Conservation (phyloP, 92 coral and sea anemone species). For the Isaurus tuberculatus region DNA sequence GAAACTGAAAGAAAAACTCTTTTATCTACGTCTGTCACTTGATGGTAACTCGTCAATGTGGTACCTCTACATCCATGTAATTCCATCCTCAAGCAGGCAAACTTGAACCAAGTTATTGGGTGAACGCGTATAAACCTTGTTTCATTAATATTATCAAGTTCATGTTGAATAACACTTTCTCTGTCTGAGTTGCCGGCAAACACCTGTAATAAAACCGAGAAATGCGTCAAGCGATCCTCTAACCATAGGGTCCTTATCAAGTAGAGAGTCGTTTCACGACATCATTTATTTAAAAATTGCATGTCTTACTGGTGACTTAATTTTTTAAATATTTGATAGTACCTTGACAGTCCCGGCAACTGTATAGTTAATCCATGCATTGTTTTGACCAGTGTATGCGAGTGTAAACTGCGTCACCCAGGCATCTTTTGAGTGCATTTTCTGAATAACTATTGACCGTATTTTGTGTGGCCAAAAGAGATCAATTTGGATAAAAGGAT, state of each 20-base stretch:
- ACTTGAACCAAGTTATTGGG: constrained; percentile 26
- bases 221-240: neutral
- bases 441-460: constrained; percentile 2
- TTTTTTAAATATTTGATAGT: neutral
- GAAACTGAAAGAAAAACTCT: too few relatives aligned
- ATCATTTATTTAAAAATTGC: too few relatives aligned
- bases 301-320: neutral
- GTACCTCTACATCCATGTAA: constrained; percentile 30
- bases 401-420: constrained; percentile 27
- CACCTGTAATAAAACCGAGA: neutral
- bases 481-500: constrained; percentile 57
- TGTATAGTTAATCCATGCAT: constrained; percentile 17
- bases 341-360: constrained; percentile 15
- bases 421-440: constrained; percentile 28
- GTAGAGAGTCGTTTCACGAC: too few relatives aligned
- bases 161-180: neutral
- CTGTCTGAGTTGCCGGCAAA: constrained; percentile 22
- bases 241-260: neutral
- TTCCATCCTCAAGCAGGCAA: constrained; percentile 33
- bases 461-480: constrained; percentile 32
- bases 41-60: too few relatives aligned
- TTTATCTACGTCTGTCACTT: too few relatives aligned
- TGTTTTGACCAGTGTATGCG: constrained; percentile 2
- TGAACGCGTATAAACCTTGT: constrained; percentile 24
- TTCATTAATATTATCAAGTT: neutral